Evolutionary conservation across 2,888 invertebrate species (phyloP).

Genomic region (Phalangium opilio): DNA sequence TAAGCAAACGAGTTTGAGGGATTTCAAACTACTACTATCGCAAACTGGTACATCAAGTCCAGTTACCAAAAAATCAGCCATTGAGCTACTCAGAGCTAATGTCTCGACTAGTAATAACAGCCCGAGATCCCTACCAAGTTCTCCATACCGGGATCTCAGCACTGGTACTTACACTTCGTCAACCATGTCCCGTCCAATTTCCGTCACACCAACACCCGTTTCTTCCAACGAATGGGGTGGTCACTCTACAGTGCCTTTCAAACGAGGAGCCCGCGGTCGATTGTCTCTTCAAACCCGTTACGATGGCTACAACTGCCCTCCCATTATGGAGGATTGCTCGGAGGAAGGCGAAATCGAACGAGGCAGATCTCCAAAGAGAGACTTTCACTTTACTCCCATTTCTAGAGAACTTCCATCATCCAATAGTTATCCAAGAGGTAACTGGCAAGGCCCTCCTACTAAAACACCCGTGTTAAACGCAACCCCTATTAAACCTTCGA

Average conservation of each 20-base stretch:
- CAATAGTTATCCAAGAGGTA: too few relatives aligned
- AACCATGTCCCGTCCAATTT: conserved; percentile 2
- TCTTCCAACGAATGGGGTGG: conserved; percentile 6
- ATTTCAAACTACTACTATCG: conserved; percentile 54
- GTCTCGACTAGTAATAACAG: conserved; percentile 10
- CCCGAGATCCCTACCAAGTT: neutral
- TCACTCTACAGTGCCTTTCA: conserved; percentile 10
- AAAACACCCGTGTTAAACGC: too few relatives aligned
- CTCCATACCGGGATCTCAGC: conserved; percentile 8
- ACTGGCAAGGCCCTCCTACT: too few relatives aligned
- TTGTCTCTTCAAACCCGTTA: conserved; percentile 12
- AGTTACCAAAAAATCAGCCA: conserved; percentile 22
- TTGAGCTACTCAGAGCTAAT: conserved; percentile 20
- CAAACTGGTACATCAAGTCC: conserved; percentile 19
- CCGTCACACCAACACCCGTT: neutral
- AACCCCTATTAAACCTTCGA: conserved; percentile 1
- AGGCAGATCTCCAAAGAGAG: neutral
- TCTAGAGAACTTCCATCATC: neutral
- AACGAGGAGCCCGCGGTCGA: conserved; percentile 40
- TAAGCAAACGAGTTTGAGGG: conserved; percentile 60
- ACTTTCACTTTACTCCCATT: too few relatives aligned
- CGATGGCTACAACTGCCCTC: conserved; percentile 12
- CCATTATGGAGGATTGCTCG: conserved; percentile 18
- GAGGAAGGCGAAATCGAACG: conserved; percentile 14
- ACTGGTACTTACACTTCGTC: conserved; percentile 2